Conservation (phyloP, 2,888 invertebrate genomes). For the Tillus elongatus region DNA sequence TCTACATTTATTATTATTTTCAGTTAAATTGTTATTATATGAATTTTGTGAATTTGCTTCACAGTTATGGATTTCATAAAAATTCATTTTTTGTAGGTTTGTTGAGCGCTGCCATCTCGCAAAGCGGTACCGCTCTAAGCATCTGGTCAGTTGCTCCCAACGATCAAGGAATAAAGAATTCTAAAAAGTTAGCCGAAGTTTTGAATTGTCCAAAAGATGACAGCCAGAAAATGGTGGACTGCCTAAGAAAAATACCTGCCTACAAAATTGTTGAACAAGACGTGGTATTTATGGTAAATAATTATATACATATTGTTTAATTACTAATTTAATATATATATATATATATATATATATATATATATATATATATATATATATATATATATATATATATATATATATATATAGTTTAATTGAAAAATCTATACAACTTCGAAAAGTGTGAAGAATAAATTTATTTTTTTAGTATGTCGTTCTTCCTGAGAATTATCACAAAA, state of each 20-base stretch:
- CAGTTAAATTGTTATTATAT: too few relatives aligned
- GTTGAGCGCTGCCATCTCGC: conserved; percentile 63
- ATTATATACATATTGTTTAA: too few relatives aligned
- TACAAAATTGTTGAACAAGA: conserved; percentile 57
- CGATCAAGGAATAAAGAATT: conserved; percentile 50
- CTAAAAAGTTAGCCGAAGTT: conserved; percentile 51
- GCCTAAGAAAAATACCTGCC: conserved; percentile 54
- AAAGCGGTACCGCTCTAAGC: conserved; percentile 60
- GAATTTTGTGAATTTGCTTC: too few relatives aligned
- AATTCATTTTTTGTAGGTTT: conserved; percentile 44
- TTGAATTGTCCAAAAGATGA: conserved; percentile 51
- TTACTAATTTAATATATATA: neutral
- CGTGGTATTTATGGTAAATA: conserved; percentile 57
- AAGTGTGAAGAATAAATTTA: too few relatives aligned
- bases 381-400: too few relatives aligned
- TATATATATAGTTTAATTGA: too few relatives aligned
- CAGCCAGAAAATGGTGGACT: conserved; percentile 47
- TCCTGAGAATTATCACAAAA: too few relatives aligned
- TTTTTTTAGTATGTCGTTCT: too few relatives aligned
- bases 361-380: too few relatives aligned
- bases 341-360: too few relatives aligned
- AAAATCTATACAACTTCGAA: too few relatives aligned
- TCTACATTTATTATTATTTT: too few relatives aligned
- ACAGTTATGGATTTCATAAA: neutral
- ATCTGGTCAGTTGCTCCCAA: conserved; percentile 40